Conservation (phyloP, 2,888 invertebrate genomes). For the Cephonodes hylas region DNA sequence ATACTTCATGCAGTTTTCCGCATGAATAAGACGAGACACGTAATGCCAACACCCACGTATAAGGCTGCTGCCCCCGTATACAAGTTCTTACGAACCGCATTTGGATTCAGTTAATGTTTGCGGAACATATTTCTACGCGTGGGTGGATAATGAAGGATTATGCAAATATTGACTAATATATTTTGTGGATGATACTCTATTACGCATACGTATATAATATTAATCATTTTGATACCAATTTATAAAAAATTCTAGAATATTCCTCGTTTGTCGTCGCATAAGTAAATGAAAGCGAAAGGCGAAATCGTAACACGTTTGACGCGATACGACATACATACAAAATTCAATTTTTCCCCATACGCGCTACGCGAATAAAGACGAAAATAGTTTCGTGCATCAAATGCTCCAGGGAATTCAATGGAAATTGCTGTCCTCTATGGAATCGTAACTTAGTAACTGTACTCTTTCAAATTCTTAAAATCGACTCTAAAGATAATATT, state of each 20-base stretch:
- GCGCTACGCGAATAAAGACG: background rate
- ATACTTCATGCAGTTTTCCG: slow-evolving; percentile 35
- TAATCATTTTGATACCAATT: background rate
- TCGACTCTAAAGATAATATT: background rate
- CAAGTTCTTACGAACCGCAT: slow-evolving; percentile 24
- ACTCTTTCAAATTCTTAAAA: background rate
- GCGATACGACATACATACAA: slow-evolving; percentile 22
- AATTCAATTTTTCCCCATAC: slow-evolving; percentile 20
- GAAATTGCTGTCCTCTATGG: background rate
- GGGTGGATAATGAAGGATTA: slow-evolving; percentile 38
- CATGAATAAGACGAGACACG: slow-evolving; percentile 18
- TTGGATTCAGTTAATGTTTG: slow-evolving; percentile 36
- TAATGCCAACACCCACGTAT: slow-evolving; percentile 14
- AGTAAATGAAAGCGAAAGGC: slow-evolving; percentile 24
- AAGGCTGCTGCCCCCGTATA: slow-evolving; percentile 19
- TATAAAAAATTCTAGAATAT: background rate
- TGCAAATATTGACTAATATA: slow-evolving; percentile 27
- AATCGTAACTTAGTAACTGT: background rate
- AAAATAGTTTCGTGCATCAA: slow-evolving; percentile 4
- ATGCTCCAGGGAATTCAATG: slow-evolving; percentile 26
- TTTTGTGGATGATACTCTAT: background rate
- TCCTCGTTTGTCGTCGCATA: slow-evolving; percentile 9
- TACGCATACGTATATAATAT: background rate
- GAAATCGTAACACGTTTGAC: slow-evolving; percentile 21
- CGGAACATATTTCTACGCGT: slow-evolving; percentile 48